Evolutionary conservation across 2,797 vertebrate genomes (phyloP).

Genomic region (Protosalanx chinensis): DNA sequence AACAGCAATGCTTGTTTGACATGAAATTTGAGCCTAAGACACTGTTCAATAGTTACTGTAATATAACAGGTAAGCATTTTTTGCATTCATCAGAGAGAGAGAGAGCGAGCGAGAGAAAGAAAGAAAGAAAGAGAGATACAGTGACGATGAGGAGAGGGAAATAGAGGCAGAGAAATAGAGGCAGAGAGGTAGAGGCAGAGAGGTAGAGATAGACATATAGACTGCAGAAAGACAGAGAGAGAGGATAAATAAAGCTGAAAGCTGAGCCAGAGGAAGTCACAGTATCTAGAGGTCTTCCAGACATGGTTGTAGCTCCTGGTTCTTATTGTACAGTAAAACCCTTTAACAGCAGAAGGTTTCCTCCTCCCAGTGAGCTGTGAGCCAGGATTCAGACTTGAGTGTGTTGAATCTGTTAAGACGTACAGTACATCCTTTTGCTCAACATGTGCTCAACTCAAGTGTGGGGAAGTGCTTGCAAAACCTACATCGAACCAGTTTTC

Average conservation of each 20-base stretch:
- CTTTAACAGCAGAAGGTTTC: background rate
- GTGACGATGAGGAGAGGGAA: background rate
- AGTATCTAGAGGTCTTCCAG: background rate
- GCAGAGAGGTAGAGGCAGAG: no score
- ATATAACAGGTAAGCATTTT: background rate
- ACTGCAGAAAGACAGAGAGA: no score
- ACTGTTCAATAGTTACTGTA: no score
- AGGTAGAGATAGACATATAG: background rate
- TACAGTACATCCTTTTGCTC: background rate
- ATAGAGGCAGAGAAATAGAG: background rate
- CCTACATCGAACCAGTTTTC: no score
- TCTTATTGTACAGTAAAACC: constrained; percentile 19
- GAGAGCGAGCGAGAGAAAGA: background rate
- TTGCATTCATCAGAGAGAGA: background rate
- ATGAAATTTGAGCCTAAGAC: no score
- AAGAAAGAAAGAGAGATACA: background rate
- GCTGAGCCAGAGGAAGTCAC: background rate
- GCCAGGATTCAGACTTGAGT: constrained; percentile 16
- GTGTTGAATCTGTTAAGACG: constrained; percentile 16
- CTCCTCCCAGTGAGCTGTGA: background rate
- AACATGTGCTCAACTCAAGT: no score
- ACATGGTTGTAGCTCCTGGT: background rate
- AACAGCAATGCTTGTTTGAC: no score
- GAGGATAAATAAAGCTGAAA: background rate
- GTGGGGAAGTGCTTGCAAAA: background rate